These are phyloP conservation scores for Ursus arctos DNA, from an alignment of 2,113 vertebrate genomes.

Conservation along the genomic window DNA sequence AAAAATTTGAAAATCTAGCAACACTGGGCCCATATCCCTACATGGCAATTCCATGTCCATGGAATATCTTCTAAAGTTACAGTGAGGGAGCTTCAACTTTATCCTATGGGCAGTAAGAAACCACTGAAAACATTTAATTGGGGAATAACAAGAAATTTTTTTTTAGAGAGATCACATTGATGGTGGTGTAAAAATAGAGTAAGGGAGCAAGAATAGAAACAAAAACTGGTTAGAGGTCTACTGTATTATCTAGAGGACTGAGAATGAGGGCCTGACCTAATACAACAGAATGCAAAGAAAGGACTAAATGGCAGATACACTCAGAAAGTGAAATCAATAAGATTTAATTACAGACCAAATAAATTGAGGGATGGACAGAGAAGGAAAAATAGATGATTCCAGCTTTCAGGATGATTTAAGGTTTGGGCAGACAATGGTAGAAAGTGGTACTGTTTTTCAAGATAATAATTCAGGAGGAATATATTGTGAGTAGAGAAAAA, in stretches of 20 bases:
- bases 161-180: background rate
- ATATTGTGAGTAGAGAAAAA: background rate
- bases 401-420: conserved; percentile 41
- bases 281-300: background rate
- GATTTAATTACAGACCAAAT: background rate
- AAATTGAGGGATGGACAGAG: background rate
- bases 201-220: background rate
- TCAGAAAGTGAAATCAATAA: background rate
- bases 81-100: background rate
- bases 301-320: background rate
- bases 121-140: conserved; percentile 22
- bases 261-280: background rate
- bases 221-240: background rate
- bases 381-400: background rate
- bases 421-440: background rate
- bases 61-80: background rate
- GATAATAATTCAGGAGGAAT: background rate
- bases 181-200: background rate
- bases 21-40: background rate
- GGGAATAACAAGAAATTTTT: background rate
- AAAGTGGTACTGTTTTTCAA: background rate
- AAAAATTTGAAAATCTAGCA: conserved; percentile 23
- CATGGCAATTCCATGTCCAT: background rate
- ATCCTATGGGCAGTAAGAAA: background rate
- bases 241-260: background rate